These are phyloP conservation scores for Rhinoderma darwinii DNA, from an alignment of 2,113 vertebrate species.

Conservation along the genomic window DNA sequence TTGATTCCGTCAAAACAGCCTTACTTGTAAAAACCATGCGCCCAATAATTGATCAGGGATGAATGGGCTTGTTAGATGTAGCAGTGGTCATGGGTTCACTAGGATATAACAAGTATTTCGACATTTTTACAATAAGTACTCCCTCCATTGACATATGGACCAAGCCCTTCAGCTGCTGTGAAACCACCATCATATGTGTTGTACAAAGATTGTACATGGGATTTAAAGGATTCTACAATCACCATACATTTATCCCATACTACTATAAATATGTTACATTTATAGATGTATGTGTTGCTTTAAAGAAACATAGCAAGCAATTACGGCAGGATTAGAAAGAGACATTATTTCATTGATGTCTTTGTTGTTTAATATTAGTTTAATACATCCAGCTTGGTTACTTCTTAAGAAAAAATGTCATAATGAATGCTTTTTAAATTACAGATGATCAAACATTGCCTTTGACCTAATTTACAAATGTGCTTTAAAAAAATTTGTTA, in stretches of 20 bases:
- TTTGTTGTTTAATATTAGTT: conserved; percentile 37
- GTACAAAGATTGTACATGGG: neutral
- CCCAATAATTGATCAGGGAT: neutral
- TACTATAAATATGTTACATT: neutral
- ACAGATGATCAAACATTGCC: conserved; percentile 52
- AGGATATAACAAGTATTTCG: neutral
- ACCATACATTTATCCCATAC: neutral
- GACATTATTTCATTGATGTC: conserved; percentile 26
- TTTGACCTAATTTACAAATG: conserved; percentile 58
- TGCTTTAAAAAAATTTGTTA: conserved; percentile 48
- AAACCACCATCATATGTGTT: neutral
- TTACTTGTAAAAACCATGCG: no score
- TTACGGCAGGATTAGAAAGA: neutral
- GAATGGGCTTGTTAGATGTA: neutral
- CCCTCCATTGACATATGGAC: neutral
- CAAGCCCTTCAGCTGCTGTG: neutral
- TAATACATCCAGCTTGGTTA: conserved; percentile 43
- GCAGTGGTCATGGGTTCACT: neutral
- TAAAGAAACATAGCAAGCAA: conserved; percentile 18
- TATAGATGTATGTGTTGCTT: neutral
- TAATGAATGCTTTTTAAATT: conserved; percentile 51
- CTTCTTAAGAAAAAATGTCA: conserved; percentile 38
- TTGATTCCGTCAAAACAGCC: no score
- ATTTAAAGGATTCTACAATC: neutral
- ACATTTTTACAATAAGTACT: no score